Evolutionary conservation across 1,140 invertebrate species (phyloP), one percentile per base, ranked within the genome.

Genomic region (Hypothenemus hampei): DNA sequence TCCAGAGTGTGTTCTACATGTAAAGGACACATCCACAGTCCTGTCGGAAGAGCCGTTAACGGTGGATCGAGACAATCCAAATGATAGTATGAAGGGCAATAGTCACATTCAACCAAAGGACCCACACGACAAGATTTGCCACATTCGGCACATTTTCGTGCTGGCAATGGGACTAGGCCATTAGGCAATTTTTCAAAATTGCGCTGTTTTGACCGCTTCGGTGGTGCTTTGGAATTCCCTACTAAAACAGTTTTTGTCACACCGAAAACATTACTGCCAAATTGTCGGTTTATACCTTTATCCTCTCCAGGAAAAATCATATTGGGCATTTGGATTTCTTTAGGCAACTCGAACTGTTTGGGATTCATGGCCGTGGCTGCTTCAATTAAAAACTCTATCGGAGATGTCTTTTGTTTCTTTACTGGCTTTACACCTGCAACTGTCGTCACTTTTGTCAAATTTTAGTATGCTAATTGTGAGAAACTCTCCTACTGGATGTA

Each of bases 1-100:
- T 95, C 91, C 84, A 94, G 78, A 63, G 85, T 83, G 66, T 93
- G 87, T 75, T 97, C 91, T 1, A 90, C 83, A 75, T 98, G 95
- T 74, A 93, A 91, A 0, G 93, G 93, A 74, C 95, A 98, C 92
- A 97, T 97, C 94, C 94, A 98, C 18, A 85, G 74, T 0, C 87
- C 89, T 16, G 84, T 84, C 1, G 94, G 93, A 53, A 91, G 76
- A 4, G 84, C 82, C 0, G 91, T 90, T 15, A 97, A 73, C 1
- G 94, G 94, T 13, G 93, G 93, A 72, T 95, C 86, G 20, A 97
- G 71, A 68, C 95, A 98, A 69, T 98, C 94, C 75, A 91, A 78
- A 72, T 97, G 94, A 72, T 87, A 97, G 61, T 86, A 81, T 39
- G 91, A 72, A 1, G 89, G 84, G 72, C 95, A 98, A 70, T 90